phyloP scores from a whole-genome alignment of 1,140 invertebrate species.

The Achroia grisella region DNA sequence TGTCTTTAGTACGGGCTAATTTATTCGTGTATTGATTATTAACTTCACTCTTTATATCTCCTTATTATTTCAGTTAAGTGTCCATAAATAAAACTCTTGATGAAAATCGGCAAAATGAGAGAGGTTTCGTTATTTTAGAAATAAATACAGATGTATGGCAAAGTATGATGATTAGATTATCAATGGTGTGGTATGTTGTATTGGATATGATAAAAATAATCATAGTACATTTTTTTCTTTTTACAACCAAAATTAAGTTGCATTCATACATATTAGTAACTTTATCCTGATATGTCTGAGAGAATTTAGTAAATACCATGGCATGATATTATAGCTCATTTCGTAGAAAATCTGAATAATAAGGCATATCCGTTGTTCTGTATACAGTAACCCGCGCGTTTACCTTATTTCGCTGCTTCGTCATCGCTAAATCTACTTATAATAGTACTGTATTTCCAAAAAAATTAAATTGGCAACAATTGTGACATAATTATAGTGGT shows the following conservation, averaged over 20 bases:
- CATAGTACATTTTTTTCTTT: no score
- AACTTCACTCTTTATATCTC: neutral
- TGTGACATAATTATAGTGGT: constrained; percentile 46
- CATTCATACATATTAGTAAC: no score
- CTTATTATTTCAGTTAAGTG: no score
- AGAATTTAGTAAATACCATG: neutral
- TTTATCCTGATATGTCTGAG: no score
- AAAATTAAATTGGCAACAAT: constrained; percentile 34
- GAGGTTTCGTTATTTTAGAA: no score
- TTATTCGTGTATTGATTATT: constrained; percentile 6
- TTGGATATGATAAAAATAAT: no score
- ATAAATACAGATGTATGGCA: no score
- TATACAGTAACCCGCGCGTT: constrained; percentile 12
- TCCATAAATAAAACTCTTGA: no score
- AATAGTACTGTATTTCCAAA: constrained; percentile 48
- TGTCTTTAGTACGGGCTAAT: constrained; percentile 1
- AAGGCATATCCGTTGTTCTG: constrained; percentile 18
- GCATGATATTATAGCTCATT: neutral
- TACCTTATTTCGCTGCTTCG: constrained; percentile 16
- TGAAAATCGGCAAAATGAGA: no score
- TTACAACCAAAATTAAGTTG: no score
- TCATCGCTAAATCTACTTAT: constrained; percentile 57
- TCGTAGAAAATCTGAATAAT: neutral
- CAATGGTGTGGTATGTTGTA: no score
- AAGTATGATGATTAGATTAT: no score